Evolutionary conservation across 2,888 invertebrate genomes (phyloP).

Genomic region (Dioctria rufipes): DNA sequence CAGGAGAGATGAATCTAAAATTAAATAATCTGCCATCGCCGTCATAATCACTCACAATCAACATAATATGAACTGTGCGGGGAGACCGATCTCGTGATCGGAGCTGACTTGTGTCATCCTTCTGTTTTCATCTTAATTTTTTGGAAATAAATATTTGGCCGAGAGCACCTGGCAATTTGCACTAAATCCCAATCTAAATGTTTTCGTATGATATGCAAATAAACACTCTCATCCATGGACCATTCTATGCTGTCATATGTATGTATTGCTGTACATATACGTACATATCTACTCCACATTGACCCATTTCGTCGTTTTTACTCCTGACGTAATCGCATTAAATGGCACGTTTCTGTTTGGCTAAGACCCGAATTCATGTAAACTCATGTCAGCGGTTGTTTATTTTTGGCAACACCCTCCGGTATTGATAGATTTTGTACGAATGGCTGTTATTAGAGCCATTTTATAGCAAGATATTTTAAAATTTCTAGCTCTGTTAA

Average conservation of each 20-base stretch:
- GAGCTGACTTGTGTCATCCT: neutral
- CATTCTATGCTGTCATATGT: neutral
- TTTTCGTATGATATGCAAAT: slow-evolving; percentile 25
- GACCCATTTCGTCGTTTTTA: slow-evolving; percentile 42
- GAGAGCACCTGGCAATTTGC: slow-evolving; percentile 23
- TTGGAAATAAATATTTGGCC: slow-evolving; percentile 35
- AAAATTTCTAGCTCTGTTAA: neutral
- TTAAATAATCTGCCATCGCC: neutral
- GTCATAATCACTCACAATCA: neutral
- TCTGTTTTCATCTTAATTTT: slow-evolving; percentile 5
- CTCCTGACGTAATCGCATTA: slow-evolving; percentile 34
- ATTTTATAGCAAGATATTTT: neutral
- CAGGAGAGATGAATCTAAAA: neutral
- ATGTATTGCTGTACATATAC: too few species aligned
- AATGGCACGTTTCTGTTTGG: slow-evolving; percentile 35
- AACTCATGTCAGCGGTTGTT: slow-evolving; percentile 28
- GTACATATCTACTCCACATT: slow-evolving; percentile 25
- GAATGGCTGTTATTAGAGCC: slow-evolving; percentile 20
- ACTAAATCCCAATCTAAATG: slow-evolving; percentile 38
- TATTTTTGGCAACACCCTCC: slow-evolving; percentile 5
- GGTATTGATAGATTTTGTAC: slow-evolving; percentile 31
- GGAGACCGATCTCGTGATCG: neutral
- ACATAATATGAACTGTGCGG: too few species aligned
- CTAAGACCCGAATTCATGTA: slow-evolving; percentile 22
- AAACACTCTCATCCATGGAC: slow-evolving; percentile 22